Conservation (phyloP, 2,113 vertebrate species). For the Rhinopomastus cyanomelas region DNA sequence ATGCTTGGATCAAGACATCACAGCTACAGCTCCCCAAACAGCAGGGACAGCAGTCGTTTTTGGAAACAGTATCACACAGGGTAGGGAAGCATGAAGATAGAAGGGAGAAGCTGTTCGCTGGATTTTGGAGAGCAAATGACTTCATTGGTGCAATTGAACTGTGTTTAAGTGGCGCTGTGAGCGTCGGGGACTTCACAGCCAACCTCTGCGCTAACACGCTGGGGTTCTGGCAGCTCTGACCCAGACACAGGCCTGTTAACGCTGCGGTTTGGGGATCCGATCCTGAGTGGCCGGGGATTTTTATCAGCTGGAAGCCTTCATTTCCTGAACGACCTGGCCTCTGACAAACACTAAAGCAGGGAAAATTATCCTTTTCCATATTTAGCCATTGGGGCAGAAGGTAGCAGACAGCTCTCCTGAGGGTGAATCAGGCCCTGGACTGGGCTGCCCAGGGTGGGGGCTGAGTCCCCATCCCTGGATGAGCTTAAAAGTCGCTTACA, state of each 20-base stretch:
- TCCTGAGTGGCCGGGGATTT: neutral
- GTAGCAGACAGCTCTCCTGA: neutral
- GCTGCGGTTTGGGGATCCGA: neutral
- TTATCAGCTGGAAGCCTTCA: neutral
- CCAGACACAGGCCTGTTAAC: neutral
- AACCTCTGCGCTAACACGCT: neutral
- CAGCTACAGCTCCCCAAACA: slow-evolving; percentile 74
- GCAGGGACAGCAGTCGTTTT: slow-evolving; percentile 71
- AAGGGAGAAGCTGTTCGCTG: slow-evolving; percentile 44
- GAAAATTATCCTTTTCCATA: neutral
- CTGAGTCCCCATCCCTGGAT: too few relatives aligned
- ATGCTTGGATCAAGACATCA: slow-evolving; percentile 76
- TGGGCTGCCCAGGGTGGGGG: too few relatives aligned
- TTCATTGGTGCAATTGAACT: slow-evolving; percentile 57
- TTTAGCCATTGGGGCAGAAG: neutral
- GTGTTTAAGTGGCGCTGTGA: slow-evolving; percentile 25
- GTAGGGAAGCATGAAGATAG: slow-evolving; percentile 50
- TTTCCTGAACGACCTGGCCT: neutral
- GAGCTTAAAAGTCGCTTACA: too few relatives aligned
- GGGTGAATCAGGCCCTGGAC: too few relatives aligned
- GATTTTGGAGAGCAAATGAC: slow-evolving; percentile 45
- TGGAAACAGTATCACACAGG: slow-evolving; percentile 70
- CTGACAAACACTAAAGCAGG: neutral
- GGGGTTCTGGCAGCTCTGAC: neutral
- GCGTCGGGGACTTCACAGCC: neutral